Percentiles rank a stretch among this genome's conserved stretches.
Conservation (phyloP, 1,140 invertebrate species). For the Anoplolepis gracilipes region DNA sequence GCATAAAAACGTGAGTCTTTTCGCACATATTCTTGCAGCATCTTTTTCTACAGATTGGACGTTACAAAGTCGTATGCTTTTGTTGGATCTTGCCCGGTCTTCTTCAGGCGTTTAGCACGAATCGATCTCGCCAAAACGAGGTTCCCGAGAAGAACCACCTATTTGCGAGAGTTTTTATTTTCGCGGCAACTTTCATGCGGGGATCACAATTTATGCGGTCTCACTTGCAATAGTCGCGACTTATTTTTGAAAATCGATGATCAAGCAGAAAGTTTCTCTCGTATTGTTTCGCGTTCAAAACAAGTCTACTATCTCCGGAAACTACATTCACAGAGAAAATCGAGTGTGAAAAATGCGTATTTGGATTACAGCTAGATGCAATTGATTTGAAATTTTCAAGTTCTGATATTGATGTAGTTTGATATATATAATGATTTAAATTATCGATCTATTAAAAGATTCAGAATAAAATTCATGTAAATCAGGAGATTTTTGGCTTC, state of each 20-base stretch:
- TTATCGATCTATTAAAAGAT: slow-evolving; percentile 20
- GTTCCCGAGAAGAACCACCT: not conserved
- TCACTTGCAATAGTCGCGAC: slow-evolving; percentile 16
- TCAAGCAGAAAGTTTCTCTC: slow-evolving; percentile 24
- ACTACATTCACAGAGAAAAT: not conserved
- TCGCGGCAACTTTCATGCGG: not conserved
- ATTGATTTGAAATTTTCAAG: not conserved
- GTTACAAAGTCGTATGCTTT: not conserved
- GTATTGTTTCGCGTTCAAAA: slow-evolving; percentile 35
- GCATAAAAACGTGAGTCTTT: not conserved
- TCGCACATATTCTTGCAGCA: not conserved
- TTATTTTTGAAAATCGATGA: slow-evolving; percentile 53
- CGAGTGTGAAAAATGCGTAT: slow-evolving; percentile 17
- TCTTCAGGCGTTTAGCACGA: slow-evolving; percentile 17
- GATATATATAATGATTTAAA: not conserved
- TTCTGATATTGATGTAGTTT: slow-evolving; percentile 8
- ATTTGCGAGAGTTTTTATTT: slow-evolving; percentile 38
- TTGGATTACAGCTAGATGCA: not conserved
- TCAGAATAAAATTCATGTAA: not conserved
- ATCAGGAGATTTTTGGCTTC: not conserved
- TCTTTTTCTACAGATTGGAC: not conserved
- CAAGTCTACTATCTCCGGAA: slow-evolving; percentile 12
- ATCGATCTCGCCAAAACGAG: not conserved
- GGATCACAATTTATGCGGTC: slow-evolving; percentile 38
- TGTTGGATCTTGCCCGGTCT: not conserved